phyloP scores from a whole-genome alignment of 1,140 invertebrate genomes.

The Drosophila nasuta region DNA sequence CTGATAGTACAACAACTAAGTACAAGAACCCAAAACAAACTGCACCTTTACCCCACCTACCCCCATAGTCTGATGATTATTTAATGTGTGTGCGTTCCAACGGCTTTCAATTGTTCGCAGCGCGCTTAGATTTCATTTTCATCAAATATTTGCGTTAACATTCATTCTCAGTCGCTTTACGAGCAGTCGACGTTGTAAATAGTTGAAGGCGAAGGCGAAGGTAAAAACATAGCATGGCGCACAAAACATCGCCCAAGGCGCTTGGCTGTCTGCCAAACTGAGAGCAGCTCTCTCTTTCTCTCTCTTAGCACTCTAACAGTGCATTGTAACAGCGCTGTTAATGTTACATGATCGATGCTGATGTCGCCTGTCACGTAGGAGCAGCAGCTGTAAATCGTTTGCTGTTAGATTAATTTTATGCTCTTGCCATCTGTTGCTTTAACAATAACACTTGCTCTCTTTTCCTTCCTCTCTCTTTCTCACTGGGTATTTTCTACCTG shows the following conservation, averaged over 20 bases:
- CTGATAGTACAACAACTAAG: constrained; percentile 46
- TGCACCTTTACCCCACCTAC: neutral
- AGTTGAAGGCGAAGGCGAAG: constrained; percentile 48
- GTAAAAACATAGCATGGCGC: constrained; percentile 31
- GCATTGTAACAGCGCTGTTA: constrained; percentile 3
- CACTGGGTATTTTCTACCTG: constrained; percentile 44
- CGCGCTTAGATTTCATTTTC: constrained; percentile 55
- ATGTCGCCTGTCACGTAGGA: neutral
- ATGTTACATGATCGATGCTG: constrained; percentile 22
- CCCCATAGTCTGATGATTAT: constrained; percentile 37
- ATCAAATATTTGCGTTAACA: constrained; percentile 61
- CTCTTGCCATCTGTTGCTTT: constrained; percentile 23
- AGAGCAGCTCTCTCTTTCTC: constrained; percentile 25
- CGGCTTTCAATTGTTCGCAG: constrained; percentile 50
- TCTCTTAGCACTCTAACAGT: neutral
- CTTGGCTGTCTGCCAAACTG: constrained; percentile 41
- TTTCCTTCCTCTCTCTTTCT: neutral
- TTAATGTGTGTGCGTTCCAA: constrained; percentile 37
- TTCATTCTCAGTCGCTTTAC: constrained; percentile 49
- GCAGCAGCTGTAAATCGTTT: neutral
- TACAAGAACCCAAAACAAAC: constrained; percentile 30
- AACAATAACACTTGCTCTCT: constrained; percentile 5
- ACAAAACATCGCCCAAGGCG: constrained; percentile 45
- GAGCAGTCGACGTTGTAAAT: constrained; percentile 33
- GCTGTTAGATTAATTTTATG: neutral